phyloP scores from a whole-genome alignment of 2,888 invertebrate genomes.

The Apotomis betuletana region DNA sequence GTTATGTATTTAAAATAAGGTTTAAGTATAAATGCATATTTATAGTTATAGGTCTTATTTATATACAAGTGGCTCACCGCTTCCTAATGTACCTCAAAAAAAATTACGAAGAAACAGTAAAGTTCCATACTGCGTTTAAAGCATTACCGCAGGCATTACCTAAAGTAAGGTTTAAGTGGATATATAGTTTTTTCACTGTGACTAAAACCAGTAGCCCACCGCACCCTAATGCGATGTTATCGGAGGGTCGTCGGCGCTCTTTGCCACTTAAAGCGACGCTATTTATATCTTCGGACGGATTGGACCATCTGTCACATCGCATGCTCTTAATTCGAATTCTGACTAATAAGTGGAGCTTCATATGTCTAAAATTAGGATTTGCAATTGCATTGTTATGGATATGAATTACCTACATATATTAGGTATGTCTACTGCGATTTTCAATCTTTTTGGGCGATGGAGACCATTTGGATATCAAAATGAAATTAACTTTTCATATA shows the following conservation, averaged over 20 bases:
- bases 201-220: slow-evolving; percentile 78
- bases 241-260: slow-evolving; percentile 71
- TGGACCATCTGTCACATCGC: slow-evolving; percentile 62
- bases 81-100: too few species aligned
- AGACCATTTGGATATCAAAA: too few species aligned
- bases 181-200: slow-evolving; percentile 51
- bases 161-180: slow-evolving; percentile 10
- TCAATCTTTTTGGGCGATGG: too few species aligned
- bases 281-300: slow-evolving; percentile 74
- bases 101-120: background rate
- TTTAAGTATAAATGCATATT: too few species aligned
- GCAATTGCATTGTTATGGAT: background rate
- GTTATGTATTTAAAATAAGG: too few species aligned
- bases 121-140: background rate
- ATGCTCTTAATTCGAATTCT: slow-evolving; percentile 41
- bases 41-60: too few species aligned
- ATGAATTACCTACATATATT: too few species aligned
- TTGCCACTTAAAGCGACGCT: slow-evolving; percentile 78
- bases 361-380: slow-evolving; percentile 12
- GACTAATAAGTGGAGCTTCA: slow-evolving; percentile 24
- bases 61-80: too few species aligned
- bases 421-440: too few species aligned
- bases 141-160: background rate
- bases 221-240: slow-evolving; percentile 80
- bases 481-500: too few species aligned